A percentile compares a stretch with the other conserved stretches of the same genome.
These are phyloP conservation scores for Rhadinocentrus ornatus DNA, from an alignment of 2,797 vertebrate genomes.

Conservation along the genomic window DNA sequence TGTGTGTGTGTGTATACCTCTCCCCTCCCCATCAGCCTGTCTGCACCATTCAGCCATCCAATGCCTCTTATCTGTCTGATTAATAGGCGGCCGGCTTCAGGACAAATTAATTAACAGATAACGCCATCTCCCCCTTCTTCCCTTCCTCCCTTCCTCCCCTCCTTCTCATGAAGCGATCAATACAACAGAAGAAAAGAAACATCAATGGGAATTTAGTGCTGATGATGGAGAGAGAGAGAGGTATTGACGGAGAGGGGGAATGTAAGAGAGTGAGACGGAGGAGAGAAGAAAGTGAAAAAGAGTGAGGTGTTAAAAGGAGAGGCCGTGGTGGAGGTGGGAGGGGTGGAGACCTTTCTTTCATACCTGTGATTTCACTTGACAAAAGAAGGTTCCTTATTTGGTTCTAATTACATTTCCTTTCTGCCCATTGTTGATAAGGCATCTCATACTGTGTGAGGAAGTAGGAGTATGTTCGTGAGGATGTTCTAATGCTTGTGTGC, in stretches of 20 bases:
- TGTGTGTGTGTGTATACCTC: constrained; percentile 29
- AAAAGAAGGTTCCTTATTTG: constrained; percentile 80
- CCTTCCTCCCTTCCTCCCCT: constrained; percentile 93
- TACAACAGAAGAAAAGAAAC: constrained; percentile 99
- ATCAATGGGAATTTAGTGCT: constrained; percentile 99
- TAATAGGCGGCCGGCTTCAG: constrained; percentile 99
- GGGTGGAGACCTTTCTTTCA: constrained; percentile 86
- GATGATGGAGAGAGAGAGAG: constrained; percentile 98
- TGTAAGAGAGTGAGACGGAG: constrained; percentile 54
- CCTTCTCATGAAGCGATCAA: constrained; percentile 99
- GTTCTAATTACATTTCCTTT: constrained; percentile 81
- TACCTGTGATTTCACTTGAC: constrained; percentile 90
- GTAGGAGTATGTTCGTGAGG: constrained; percentile 42
- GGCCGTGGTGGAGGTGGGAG: constrained; percentile 39
- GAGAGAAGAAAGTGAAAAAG: constrained; percentile 64
- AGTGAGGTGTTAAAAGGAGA: constrained; percentile 44
- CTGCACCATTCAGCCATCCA: constrained; percentile 97
- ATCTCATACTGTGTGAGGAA: constrained; percentile 59
- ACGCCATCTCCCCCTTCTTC: constrained; percentile 79
- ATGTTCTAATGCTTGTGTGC: constrained; percentile 6
- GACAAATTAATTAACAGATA: constrained; percentile 99
- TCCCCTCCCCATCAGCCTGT: constrained; percentile 84
- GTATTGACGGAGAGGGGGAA: constrained; percentile 87
- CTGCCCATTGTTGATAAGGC: constrained; percentile 74
- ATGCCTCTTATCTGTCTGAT: constrained; percentile 99